phyloP scores from a whole-genome alignment of 2,797 vertebrate genomes.

The Aldrovandia affinis region DNA sequence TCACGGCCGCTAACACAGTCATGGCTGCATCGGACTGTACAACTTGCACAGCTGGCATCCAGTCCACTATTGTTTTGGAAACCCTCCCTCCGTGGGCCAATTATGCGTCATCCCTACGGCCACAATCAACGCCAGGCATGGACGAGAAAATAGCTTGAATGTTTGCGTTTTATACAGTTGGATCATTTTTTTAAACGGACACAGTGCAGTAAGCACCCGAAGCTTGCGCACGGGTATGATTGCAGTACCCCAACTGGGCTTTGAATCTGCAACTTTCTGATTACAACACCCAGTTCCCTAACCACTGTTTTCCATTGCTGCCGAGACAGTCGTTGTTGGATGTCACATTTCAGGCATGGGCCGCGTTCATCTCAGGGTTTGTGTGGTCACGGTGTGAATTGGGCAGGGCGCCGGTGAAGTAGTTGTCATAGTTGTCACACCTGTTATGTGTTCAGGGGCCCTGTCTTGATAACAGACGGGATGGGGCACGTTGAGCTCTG shows the following conservation, averaged over 20 bases:
- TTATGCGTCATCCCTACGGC: no score
- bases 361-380: background rate
- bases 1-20: background rate
- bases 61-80: no score
- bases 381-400: background rate
- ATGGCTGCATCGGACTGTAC: background rate
- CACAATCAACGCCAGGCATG: no score
- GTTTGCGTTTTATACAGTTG: no score
- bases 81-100: no score
- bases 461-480: constrained; percentile 10
- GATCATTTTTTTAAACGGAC: no score
- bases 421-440: constrained; percentile 7
- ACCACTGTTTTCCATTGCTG: background rate
- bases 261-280: no score
- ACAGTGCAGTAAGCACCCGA: no score
- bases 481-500: background rate
- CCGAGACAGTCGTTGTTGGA: background rate
- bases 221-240: no score
- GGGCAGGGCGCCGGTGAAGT: background rate
- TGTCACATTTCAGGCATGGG: background rate
- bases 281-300: no score
- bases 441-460: background rate
- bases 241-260: no score
- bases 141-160: no score
- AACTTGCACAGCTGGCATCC: background rate